Percentiles rank a stretch among this genome's conserved stretches.
phyloP scores from a whole-genome alignment of 1,140 invertebrate genomes.

The Drosophila triauraria region DNA sequence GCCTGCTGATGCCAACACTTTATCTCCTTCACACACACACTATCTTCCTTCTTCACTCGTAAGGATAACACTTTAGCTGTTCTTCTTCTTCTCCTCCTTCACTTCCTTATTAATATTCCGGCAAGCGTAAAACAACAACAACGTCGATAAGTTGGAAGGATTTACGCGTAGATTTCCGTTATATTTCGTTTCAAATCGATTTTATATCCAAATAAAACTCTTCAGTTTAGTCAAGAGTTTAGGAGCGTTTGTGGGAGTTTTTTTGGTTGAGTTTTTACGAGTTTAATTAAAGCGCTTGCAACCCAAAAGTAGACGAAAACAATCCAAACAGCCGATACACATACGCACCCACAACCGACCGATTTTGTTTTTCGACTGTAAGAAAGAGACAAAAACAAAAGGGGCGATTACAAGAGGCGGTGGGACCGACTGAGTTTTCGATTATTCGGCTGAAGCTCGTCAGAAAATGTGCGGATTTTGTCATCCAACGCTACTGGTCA shows the following conservation, averaged over 20 bases:
- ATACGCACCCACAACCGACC: conserved; percentile 31
- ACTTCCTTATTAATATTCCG: conserved; percentile 25
- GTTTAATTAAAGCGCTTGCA: conserved; percentile 23
- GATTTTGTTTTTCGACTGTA: conserved; percentile 19
- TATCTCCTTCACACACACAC: conserved; percentile 13
- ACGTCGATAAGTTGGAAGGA: neutral
- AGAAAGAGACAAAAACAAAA: neutral
- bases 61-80: conserved; percentile 10
- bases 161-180: conserved; percentile 2
- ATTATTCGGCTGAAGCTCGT: too few species aligned
- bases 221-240: conserved; percentile 4
- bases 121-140: conserved; percentile 12
- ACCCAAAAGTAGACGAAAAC: conserved; percentile 18
- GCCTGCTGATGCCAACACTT: conserved; percentile 18
- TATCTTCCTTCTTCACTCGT: conserved; percentile 10
- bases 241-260: conserved; percentile 25
- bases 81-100: conserved; percentile 1
- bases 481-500: too few species aligned
- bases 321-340: conserved; percentile 26
- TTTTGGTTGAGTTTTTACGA: conserved; percentile 2
- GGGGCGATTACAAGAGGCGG: too few species aligned
- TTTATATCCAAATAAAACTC: neutral
- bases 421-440: too few species aligned
- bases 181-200: neutral
- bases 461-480: too few species aligned